Evolutionary conservation across 2,888 invertebrate genomes (phyloP).

Genomic region (Ceramica pisi): DNA sequence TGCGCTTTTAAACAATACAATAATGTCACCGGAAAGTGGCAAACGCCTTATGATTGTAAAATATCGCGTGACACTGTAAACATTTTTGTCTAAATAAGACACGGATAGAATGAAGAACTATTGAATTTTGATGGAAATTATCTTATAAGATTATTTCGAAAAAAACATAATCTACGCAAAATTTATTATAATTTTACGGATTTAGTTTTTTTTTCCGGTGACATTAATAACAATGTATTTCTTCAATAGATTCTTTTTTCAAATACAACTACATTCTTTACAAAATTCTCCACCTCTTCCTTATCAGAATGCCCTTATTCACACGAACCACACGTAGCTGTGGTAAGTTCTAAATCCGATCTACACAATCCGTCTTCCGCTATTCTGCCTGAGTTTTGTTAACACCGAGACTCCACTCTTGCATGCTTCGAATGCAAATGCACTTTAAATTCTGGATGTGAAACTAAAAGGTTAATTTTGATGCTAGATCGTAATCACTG

Average conservation of each 20-base stretch:
- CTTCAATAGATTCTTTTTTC: neutral
- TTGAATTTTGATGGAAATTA: no score
- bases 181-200: no score
- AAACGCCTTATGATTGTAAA: no score
- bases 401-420: slow-evolving; percentile 13
- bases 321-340: slow-evolving; percentile 19
- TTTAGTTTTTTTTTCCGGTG: no score
- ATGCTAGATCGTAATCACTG: neutral
- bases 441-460: slow-evolving; percentile 22
- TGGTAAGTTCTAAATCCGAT: slow-evolving; percentile 28
- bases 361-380: slow-evolving; percentile 17
- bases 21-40: no score
- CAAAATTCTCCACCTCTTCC: neutral
- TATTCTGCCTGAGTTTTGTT: slow-evolving; percentile 24
- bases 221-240: neutral
- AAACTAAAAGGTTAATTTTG: slow-evolving; percentile 18
- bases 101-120: no score
- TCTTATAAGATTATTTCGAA: no score
- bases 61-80: no score
- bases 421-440: slow-evolving; percentile 43
- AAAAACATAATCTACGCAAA: no score
- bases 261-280: neutral
- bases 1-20: no score
- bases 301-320: slow-evolving; percentile 13
- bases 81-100: no score